These are phyloP conservation scores for Pollenia labialis DNA, from an alignment of 2,888 invertebrate genomes.

Conservation along the genomic window DNA sequence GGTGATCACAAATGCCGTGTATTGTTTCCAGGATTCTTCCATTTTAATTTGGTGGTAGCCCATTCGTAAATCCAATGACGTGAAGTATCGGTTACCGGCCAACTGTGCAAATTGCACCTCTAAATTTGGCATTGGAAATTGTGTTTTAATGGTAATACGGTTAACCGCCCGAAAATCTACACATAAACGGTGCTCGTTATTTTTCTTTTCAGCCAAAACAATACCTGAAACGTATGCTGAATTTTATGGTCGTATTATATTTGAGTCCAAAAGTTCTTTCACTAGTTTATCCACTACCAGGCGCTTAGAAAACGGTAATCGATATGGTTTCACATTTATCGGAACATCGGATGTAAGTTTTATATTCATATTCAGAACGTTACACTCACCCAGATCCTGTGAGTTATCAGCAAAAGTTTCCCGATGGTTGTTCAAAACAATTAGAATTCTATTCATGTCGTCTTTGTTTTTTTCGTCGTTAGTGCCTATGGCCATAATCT, in stretches of 20 bases:
- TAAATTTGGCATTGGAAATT: conserved; percentile 71
- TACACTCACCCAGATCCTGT: neutral
- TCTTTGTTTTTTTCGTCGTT: neutral
- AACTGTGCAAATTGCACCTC: conserved; percentile 69
- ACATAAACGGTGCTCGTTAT: conserved; percentile 72
- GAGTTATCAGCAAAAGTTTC: neutral
- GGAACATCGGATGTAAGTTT: conserved; percentile 35
- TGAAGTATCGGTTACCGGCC: conserved; percentile 46
- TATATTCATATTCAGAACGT: neutral
- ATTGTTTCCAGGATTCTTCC: conserved; percentile 59
- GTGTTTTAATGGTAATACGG: conserved; percentile 57
- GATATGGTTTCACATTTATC: conserved; percentile 67
- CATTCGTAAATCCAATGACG: conserved; percentile 48
- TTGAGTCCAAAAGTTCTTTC: conserved; percentile 46
- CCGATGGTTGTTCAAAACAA: neutral
- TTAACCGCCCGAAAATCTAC: conserved; percentile 49
- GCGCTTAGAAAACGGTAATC: conserved; percentile 66
- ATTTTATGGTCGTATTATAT: conserved; percentile 62
- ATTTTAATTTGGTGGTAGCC: conserved; percentile 73
- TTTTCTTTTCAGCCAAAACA: conserved; percentile 72
- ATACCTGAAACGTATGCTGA: conserved; percentile 71
- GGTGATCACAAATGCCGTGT: conserved; percentile 71
- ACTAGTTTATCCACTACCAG: conserved; percentile 43
- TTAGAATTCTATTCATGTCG: neutral
- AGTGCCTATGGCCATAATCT: neutral